These are phyloP conservation scores for Centropus unirufus DNA, from an alignment of 2,113 vertebrate species.

Conservation along the genomic window DNA sequence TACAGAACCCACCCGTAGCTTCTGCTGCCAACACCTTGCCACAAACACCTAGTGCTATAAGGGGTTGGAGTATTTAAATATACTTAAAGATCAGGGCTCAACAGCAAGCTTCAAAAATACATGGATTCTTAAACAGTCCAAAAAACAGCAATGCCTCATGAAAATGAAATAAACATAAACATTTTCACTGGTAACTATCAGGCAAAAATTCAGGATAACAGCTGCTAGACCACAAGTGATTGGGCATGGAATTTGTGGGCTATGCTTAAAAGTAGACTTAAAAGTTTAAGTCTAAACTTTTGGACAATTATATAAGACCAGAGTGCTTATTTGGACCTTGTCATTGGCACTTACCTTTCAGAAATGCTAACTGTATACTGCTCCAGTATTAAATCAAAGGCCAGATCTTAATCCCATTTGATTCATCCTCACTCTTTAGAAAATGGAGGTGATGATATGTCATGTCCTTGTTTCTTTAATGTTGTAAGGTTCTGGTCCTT, in stretches of 20 bases:
- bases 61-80: neutral
- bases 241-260: neutral
- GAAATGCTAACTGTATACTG: neutral
- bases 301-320: neutral
- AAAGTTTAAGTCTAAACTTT: neutral
- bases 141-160: fast-evolving
- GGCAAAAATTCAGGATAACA: neutral
- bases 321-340: neutral
- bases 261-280: neutral
- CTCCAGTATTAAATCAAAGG: neutral
- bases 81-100: neutral
- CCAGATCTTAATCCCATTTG: neutral
- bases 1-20: neutral
- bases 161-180: neutral
- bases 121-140: neutral
- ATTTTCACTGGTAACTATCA: neutral
- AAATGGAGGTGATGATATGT: neutral
- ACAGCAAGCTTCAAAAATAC: neutral
- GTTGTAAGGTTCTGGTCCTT: neutral
- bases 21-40: fast-evolving
- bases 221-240: neutral
- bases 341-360: neutral
- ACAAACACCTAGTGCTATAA: fast-evolving
- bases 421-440: neutral
- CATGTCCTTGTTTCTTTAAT: neutral